These are phyloP conservation scores for Odontomyia ornata DNA, from an alignment of 2,888 invertebrate species.

Conservation along the genomic window DNA sequence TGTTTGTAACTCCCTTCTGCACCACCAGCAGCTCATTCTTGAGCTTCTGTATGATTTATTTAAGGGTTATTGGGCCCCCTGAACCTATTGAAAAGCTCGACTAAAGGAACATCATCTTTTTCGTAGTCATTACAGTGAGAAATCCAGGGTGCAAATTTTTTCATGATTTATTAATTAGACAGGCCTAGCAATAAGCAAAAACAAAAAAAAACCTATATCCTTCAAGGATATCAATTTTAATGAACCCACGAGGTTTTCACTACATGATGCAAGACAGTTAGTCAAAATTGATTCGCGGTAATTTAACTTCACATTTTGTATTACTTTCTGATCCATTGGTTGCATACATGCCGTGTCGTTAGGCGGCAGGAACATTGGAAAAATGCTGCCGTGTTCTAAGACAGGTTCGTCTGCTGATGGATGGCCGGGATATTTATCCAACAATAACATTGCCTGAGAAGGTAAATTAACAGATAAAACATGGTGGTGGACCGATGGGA, in stretches of 20 bases:
- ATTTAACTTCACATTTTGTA: not conserved
- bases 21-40: no score
- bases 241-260: conserved; percentile 48
- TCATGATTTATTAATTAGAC: no score
- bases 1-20: no score
- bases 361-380: not conserved
- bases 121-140: no score
- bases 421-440: conserved; percentile 45
- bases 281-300: not conserved
- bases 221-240: conserved; percentile 46
- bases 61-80: no score
- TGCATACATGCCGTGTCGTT: not conserved
- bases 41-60: no score
- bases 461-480: not conserved
- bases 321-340: not conserved
- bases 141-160: no score
- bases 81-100: no score
- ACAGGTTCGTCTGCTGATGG: not conserved
- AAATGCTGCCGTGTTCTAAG: not conserved
- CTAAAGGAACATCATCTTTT: no score
- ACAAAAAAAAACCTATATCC: no score
- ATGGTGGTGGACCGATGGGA: not conserved
- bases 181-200: no score
- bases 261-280: conserved; percentile 49
- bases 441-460: conserved; percentile 28